These are phyloP conservation scores for Zoanthus solanderi DNA, from an alignment of 92 coral and sea anemone species.

Conservation along the genomic window DNA sequence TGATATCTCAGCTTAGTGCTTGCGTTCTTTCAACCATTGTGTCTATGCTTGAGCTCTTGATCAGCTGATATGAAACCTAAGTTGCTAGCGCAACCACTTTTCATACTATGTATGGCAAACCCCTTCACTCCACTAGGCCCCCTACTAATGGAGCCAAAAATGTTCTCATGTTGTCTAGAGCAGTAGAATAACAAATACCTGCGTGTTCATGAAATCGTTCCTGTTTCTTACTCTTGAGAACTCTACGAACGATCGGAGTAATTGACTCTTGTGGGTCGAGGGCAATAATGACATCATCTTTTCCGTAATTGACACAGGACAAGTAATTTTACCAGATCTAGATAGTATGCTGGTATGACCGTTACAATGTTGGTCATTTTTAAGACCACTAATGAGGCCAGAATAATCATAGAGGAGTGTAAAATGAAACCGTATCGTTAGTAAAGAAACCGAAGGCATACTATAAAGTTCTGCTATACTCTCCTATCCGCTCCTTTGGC, in stretches of 20 bases:
- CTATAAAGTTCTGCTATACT: conserved; percentile 29
- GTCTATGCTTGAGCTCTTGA: no score
- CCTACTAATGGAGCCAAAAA: no score
- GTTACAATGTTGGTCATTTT: conserved; percentile 20
- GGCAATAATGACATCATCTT: no score
- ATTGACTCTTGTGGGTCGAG: neutral
- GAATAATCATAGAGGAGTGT: conserved; percentile 13
- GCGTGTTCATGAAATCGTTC: conserved; percentile 9
- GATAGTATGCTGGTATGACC: neutral
- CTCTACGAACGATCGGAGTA: neutral
- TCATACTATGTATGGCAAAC: no score
- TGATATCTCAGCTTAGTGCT: neutral
- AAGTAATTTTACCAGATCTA: conserved; percentile 12
- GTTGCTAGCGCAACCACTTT: no score
- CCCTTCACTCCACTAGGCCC: no score
- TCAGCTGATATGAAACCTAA: no score
- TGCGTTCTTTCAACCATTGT: no score
- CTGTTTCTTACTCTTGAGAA: conserved; percentile 6
- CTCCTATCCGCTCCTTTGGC: conserved; percentile 46
- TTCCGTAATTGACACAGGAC: neutral
- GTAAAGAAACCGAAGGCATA: conserved; percentile 5
- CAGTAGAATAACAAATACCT: neutral
- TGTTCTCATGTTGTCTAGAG: no score
- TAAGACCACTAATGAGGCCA: conserved; percentile 23
- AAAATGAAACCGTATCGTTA: neutral